A percentile compares a stretch with the other conserved stretches of the same genome.
Conservation (phyloP, 2,797 vertebrate species). For the Cynodonichthys magdalenae region DNA sequence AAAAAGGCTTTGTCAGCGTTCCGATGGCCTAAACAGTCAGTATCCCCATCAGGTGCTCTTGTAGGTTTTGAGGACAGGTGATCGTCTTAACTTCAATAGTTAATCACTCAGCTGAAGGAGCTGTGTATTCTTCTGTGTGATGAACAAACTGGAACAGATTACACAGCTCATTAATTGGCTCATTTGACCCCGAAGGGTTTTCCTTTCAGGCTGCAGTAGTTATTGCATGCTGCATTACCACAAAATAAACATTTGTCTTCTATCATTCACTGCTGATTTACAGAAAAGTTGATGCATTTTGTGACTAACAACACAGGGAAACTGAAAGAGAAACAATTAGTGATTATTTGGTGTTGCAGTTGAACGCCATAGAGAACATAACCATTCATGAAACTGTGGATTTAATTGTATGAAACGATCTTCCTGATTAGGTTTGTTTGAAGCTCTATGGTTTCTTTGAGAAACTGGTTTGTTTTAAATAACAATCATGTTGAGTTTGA, state of each 20-base stretch:
- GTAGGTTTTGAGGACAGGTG: slow-evolving; percentile 56
- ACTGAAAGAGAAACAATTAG: neutral
- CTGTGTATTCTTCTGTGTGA: slow-evolving; percentile 28
- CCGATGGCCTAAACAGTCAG: slow-evolving; percentile 27
- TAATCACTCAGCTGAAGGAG: slow-evolving; percentile 56
- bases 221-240: neutral
- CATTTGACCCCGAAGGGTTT: slow-evolving; percentile 3
- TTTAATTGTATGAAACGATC: neutral
- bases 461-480: neutral
- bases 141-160: slow-evolving; percentile 10
- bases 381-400: neutral
- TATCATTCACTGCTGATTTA: slow-evolving; percentile 9
- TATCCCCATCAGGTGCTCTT: slow-evolving; percentile 25
- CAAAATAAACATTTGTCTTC: neutral
- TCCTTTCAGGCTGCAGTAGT: slow-evolving; percentile 12
- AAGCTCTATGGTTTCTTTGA: neutral
- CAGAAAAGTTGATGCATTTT: neutral
- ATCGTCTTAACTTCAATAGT: slow-evolving; percentile 63
- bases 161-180: slow-evolving; percentile 24
- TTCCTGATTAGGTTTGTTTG: neutral
- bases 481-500: neutral
- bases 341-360: neutral
- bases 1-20: slow-evolving; percentile 14
- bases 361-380: neutral
- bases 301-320: neutral